Conservation (phyloP, 2,888 invertebrate genomes). For the Conops quadrifasciatus region DNA sequence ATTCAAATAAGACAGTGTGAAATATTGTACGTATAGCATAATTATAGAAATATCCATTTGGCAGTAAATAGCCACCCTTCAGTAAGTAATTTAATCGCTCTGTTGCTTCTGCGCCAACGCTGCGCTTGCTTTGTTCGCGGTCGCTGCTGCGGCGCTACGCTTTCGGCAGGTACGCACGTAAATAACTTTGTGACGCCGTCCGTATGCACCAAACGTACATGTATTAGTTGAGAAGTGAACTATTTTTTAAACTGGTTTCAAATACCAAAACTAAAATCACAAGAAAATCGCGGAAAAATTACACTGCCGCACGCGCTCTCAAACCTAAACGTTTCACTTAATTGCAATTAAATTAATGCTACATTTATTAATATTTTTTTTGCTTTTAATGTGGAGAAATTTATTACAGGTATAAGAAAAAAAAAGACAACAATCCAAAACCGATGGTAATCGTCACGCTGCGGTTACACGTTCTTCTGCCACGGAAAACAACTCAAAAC, state of each 20-base stretch:
- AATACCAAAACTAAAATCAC: slow-evolving; percentile 24
- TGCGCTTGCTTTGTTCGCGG: background rate
- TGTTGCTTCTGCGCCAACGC: background rate
- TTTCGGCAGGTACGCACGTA: background rate
- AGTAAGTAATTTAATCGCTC: too few species aligned
- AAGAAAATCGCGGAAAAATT: slow-evolving; percentile 11
- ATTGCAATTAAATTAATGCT: background rate
- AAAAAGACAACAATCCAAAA: slow-evolving; percentile 22
- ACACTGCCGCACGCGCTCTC: slow-evolving; percentile 28
- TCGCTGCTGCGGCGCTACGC: background rate
- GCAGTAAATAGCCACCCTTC: too few species aligned
- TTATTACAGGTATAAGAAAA: slow-evolving; percentile 8
- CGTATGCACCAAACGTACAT: too few species aligned
- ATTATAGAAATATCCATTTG: too few species aligned
- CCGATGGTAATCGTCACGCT: background rate
- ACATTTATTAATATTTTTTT: background rate
- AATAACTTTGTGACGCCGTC: too few species aligned
- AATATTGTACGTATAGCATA: too few species aligned
- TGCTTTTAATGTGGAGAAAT: slow-evolving; percentile 6
- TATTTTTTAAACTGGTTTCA: slow-evolving; percentile 35
- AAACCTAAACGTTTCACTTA: slow-evolving; percentile 8
- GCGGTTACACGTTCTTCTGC: slow-evolving; percentile 40
- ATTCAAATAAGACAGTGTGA: slow-evolving; percentile 8
- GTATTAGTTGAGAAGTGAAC: background rate
- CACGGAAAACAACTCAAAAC: slow-evolving; percentile 49